Evolutionary conservation across 2,113 vertebrate species (phyloP), one percentile per base, ranked within the genome.

Genomic region (Centropus unirufus): DNA sequence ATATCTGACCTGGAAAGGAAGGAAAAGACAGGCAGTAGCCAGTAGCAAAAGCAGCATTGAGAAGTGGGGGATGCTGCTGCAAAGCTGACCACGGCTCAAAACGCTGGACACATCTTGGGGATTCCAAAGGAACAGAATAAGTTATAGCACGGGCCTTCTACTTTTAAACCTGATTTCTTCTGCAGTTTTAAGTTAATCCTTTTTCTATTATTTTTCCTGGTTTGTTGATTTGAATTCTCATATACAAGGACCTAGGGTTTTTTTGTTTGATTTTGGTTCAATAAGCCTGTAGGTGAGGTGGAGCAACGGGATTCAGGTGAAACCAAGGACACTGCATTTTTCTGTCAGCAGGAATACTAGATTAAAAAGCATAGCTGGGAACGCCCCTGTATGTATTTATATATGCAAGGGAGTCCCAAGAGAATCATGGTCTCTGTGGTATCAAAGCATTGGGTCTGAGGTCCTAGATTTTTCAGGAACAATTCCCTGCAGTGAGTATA

Each of bases 1-100:
- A 80, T 55, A 51, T 66, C 3, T 9, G 29, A 44, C 14, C 59
- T 83, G 4, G 61, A 73, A 72, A 3, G 58, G 44, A 80, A 86
- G 44, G 32, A 15, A 36, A 40, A 85, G 21, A 63, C 30, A 12
- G 54, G 14, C 2, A 2, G 22, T 57, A 26, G 21, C 8, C 21
- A 58, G 46, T 78, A 78, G 46, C 32, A 57, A 66, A 61, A n/a
- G 19, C 36, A 69, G 8, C 0, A 0, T 1, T 57, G 51, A 70
- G 57, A 70, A 75, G 27, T 62, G 12, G 17, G 15, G 4, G n/a
- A n/a, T 54, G 61, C 23, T 73, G 9, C 55, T 81, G 69, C 32
- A 93, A 62, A 36, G 16, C 46, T 82, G 30, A 88, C 15, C 32
- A 57, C 6, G 66, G 9, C 51, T 74, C 24, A 61, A 22, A 84